Conservation (phyloP, 2,888 invertebrate species). For the Crematogaster levior region DNA sequence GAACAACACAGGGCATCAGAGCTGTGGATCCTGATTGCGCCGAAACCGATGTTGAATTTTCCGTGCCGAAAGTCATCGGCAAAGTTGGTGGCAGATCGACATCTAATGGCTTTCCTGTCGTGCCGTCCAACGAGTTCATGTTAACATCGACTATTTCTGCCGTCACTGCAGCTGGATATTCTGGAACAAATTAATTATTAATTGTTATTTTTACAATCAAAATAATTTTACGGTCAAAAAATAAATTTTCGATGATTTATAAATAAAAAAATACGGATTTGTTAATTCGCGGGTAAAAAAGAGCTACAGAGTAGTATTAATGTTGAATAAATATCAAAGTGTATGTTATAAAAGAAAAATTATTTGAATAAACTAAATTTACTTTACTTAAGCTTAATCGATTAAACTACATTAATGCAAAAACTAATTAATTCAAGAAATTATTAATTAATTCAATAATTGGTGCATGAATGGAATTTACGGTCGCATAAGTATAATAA, state of each 20-base stretch:
- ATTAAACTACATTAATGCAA: neutral
- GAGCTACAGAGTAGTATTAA: neutral
- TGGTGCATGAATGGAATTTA: neutral
- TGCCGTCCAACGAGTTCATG: slow-evolving; percentile 74
- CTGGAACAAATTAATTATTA: slow-evolving; percentile 63
- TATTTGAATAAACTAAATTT: neutral
- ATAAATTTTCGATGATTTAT: neutral
- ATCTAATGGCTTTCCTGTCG: slow-evolving; percentile 79
- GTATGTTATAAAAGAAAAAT: neutral
- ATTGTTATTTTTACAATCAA: neutral
- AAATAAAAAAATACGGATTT: neutral
- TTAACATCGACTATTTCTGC: slow-evolving; percentile 80
- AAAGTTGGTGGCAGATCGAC: slow-evolving; percentile 85
- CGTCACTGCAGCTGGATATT: slow-evolving; percentile 73
- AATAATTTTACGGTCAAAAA: no score
- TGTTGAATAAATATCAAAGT: neutral
- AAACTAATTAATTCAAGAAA: slow-evolving; percentile 7
- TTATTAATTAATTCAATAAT: slow-evolving; percentile 19
- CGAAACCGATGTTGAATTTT: slow-evolving; percentile 93
- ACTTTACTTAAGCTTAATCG: neutral
- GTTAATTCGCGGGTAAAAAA: neutral
- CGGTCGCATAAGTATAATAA: neutral
- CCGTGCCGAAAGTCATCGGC: slow-evolving; percentile 93
- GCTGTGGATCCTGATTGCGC: slow-evolving; percentile 95
- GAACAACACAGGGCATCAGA: slow-evolving; percentile 93